phyloP scores from a whole-genome alignment of 2,113 vertebrate genomes.

The Sceloporus tristichus region DNA sequence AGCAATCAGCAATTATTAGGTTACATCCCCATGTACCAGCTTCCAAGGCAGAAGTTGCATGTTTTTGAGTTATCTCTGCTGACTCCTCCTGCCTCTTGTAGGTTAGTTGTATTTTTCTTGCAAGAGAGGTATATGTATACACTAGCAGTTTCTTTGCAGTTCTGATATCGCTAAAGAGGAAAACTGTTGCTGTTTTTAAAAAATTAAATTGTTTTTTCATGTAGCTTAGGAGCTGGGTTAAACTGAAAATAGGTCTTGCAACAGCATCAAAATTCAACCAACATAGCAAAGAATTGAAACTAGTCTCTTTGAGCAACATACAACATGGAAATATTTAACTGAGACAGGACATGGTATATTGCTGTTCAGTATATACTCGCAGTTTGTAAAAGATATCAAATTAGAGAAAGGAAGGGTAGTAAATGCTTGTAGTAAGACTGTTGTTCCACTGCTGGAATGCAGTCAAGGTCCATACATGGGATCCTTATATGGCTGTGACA shows the following conservation, averaged over 20 bases:
- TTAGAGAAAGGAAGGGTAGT: background rate
- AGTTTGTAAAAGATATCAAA: too few species aligned
- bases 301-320: background rate
- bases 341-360: background rate
- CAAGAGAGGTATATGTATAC: too few species aligned
- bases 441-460: background rate
- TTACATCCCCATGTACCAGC: too few species aligned
- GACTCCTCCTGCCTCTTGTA: too few species aligned
- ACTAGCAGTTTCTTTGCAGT: too few species aligned
- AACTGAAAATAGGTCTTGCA: background rate
- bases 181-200: too few species aligned
- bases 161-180: too few species aligned
- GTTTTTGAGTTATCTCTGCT: too few species aligned
- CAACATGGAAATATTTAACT: background rate
- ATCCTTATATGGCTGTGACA: too few species aligned
- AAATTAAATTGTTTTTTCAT: background rate
- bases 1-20: too few species aligned
- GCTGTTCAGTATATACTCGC: background rate
- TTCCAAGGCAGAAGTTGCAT: too few species aligned
- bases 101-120: too few species aligned
- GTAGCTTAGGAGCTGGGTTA: background rate
- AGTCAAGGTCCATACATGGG: background rate
- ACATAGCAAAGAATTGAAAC: background rate
- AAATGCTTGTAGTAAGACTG: background rate
- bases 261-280: background rate